Percentiles rank a stretch among this genome's conserved stretches.
Evolutionary conservation across 2,888 invertebrate genomes (phyloP).

Genomic region (Neocrepidodera transversa): DNA sequence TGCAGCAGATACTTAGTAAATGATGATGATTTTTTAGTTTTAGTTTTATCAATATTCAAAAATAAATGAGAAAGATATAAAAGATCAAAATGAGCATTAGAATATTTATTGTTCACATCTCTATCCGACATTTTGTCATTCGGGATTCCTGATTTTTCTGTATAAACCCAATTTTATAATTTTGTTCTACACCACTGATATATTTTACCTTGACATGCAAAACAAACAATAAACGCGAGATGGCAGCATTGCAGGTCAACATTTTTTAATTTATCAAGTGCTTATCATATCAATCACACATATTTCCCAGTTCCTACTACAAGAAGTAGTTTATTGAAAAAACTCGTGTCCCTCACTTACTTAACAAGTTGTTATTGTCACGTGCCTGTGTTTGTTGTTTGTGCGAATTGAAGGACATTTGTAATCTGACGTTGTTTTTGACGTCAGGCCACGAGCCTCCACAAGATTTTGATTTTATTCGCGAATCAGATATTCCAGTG

Average conservation of each 20-base stretch:
- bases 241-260: conserved; percentile 19
- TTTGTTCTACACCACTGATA: conserved; percentile 11
- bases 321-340: conserved; percentile 20
- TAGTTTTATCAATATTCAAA: too few relatives aligned
- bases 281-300: conserved; percentile 8
- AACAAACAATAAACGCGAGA: conserved; percentile 19
- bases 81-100: too few relatives aligned
- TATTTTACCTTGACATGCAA: conserved; percentile 7
- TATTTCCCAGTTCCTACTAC: conserved; percentile 13
- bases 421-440: conserved; percentile 33
- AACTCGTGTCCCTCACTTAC: conserved; percentile 18
- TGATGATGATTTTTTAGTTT: too few relatives aligned
- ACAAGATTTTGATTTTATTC: conserved; percentile 24
- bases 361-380: conserved; percentile 33
- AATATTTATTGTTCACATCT: too few relatives aligned
- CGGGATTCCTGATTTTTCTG: too few relatives aligned
- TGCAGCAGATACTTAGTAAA: too few relatives aligned
- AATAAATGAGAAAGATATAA: too few relatives aligned
- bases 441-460: conserved; percentile 34
- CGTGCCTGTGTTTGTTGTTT: conserved; percentile 36
- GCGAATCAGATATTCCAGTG: conserved; percentile 19
- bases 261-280: conserved; percentile 17
- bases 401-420: conserved; percentile 38
- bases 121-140: too few relatives aligned
- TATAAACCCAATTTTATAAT: too few relatives aligned